phyloP scores from a whole-genome alignment of 37 sponge, comb jelly and placozoan species.

The Ephydatia muelleri region DNA sequence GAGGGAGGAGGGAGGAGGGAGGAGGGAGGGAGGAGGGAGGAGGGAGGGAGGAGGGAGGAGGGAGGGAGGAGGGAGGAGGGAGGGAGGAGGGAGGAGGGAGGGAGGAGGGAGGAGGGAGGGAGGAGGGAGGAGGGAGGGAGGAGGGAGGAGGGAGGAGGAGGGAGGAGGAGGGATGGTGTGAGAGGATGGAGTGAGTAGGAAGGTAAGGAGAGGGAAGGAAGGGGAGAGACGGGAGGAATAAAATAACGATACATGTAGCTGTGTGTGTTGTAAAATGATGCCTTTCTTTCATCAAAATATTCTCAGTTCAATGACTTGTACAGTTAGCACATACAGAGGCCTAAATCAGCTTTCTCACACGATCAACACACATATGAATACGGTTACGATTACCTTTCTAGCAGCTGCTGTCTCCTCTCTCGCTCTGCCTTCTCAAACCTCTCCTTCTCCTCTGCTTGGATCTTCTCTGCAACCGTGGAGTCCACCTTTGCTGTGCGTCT shows the following conservation, averaged over 20 bases:
- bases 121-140: neutral
- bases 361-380: too few species aligned
- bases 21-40: neutral
- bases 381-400: neutral
- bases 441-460: conserved; percentile 28
- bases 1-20: neutral
- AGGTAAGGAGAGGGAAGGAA: neutral
- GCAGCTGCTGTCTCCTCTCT: conserved; percentile 3
- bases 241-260: neutral
- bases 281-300: conserved; percentile 29
- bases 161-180: neutral
- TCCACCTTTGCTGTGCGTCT: conserved; percentile 48
- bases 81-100: neutral
- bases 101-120: neutral
- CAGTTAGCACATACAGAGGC: too few species aligned
- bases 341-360: too few species aligned
- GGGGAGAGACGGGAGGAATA: neutral
- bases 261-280: neutral
- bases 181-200: neutral
- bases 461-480: conserved; percentile 15
- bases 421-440: conserved; percentile 10
- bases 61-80: neutral
- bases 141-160: neutral
- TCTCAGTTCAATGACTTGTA: too few species aligned
- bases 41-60: conserved; percentile 3